Conservation (phyloP, 2,797 vertebrate species). For the Heliangelus exortis region DNA sequence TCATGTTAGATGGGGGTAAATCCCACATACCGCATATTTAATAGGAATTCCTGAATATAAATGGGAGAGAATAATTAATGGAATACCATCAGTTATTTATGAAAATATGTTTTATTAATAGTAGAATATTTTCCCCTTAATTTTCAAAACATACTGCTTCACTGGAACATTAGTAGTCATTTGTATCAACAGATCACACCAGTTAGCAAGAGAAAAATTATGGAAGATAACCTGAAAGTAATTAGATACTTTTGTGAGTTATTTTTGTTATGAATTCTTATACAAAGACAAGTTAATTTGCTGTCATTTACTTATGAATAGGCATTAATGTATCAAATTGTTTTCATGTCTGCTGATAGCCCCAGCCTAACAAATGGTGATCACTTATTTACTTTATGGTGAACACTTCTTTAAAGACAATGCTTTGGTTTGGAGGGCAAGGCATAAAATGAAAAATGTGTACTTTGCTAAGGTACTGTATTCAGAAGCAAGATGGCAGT, state of each 20-base stretch:
- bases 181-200: neutral
- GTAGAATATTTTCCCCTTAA: neutral
- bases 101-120: neutral
- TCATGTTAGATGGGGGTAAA: neutral
- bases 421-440: neutral
- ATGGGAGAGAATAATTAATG: neutral
- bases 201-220: neutral
- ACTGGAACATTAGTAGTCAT: neutral
- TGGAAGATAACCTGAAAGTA: neutral
- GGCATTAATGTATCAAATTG: neutral
- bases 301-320: neutral
- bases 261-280: neutral
- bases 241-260: neutral
- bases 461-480: neutral
- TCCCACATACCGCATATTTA: neutral
- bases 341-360: neutral
- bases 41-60: neutral
- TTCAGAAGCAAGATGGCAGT: slow-evolving; percentile 61
- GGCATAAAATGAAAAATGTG: neutral
- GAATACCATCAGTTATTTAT: neutral
- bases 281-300: neutral
- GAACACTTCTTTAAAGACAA: neutral
- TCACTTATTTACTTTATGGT: neutral
- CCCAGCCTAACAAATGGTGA: neutral
- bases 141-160: neutral